A percentile compares a stretch with the other conserved stretches of the same genome.
phyloP scores from a whole-genome alignment of 1,140 invertebrate species.

The Caenorhabditis inopinata region DNA sequence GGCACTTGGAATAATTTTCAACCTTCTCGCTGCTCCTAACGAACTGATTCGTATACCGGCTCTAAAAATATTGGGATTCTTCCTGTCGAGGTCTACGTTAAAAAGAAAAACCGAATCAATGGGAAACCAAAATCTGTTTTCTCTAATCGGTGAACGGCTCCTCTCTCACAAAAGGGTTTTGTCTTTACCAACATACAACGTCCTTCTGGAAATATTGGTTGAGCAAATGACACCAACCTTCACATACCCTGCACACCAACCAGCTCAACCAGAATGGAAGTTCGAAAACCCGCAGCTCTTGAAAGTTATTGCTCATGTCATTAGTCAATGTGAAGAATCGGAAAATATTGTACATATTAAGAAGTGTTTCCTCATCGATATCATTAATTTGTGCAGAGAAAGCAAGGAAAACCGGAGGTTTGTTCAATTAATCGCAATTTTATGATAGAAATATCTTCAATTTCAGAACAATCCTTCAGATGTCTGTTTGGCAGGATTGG shows the following conservation, averaged over 20 bases:
- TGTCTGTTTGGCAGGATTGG: slow-evolving; percentile 99
- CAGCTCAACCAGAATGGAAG: slow-evolving; percentile 80
- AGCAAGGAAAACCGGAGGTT: slow-evolving; percentile 86
- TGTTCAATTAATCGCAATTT: too few species aligned
- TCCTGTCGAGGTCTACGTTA: slow-evolving; percentile 88
- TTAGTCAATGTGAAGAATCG: slow-evolving; percentile 89
- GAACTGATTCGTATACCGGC: slow-evolving; percentile 92
- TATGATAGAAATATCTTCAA: slow-evolving; percentile 21
- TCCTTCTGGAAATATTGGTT: slow-evolving; percentile 92
- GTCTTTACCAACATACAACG: slow-evolving; percentile 91
- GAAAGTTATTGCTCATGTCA: slow-evolving; percentile 92
- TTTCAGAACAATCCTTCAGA: slow-evolving; percentile 86
- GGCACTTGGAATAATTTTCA: slow-evolving; percentile 90
- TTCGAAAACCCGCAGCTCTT: slow-evolving; percentile 66
- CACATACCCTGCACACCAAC: slow-evolving; percentile 69
- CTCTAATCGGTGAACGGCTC: slow-evolving; percentile 86
- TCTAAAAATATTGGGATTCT: slow-evolving; percentile 89
- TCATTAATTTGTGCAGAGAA: slow-evolving; percentile 93
- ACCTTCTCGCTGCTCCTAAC: slow-evolving; percentile 87
- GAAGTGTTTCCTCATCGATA: slow-evolving; percentile 91
- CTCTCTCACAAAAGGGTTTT: slow-evolving; percentile 84
- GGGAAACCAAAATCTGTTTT: slow-evolving; percentile 96
- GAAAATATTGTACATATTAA: slow-evolving; percentile 74
- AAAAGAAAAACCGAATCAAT: slow-evolving; percentile 98
- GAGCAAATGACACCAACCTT: slow-evolving; percentile 94